These are phyloP conservation scores for Mythimna loreyi DNA, from an alignment of 2,888 invertebrate genomes.

Conservation along the genomic window DNA sequence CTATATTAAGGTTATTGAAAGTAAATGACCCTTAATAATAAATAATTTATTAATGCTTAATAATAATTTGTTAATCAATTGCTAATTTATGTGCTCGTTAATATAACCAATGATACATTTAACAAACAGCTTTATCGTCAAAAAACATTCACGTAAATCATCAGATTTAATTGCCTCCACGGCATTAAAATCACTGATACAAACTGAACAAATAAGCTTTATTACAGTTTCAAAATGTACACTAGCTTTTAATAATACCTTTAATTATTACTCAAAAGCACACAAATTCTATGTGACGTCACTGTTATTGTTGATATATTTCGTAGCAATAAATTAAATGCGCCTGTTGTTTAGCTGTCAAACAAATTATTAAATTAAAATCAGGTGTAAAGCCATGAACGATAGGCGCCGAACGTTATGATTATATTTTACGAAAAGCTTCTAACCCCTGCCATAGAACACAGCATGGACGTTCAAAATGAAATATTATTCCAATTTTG, in stretches of 20 bases:
- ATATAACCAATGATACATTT: slow-evolving; percentile 13
- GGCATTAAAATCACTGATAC: slow-evolving; percentile 38
- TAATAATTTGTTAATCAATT: slow-evolving; percentile 18
- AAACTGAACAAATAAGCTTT: slow-evolving; percentile 45
- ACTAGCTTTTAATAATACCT: slow-evolving; percentile 40
- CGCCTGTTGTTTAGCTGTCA: slow-evolving; percentile 56
- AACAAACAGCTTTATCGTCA: slow-evolving; percentile 39
- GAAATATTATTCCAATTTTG: slow-evolving; percentile 53
- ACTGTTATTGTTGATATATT: slow-evolving; percentile 63
- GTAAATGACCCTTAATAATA: not conserved
- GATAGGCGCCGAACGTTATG: slow-evolving; percentile 48
- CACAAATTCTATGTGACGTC: slow-evolving; percentile 39
- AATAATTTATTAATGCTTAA: too few species aligned
- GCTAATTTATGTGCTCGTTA: slow-evolving; percentile 13
- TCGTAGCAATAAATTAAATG: slow-evolving; percentile 66
- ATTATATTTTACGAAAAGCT: slow-evolving; percentile 42
- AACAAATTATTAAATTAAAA: slow-evolving; percentile 70
- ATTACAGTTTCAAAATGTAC: slow-evolving; percentile 34
- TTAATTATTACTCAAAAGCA: slow-evolving; percentile 42
- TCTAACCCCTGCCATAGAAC: slow-evolving; percentile 34
- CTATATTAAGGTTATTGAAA: not conserved
- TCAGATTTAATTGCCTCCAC: slow-evolving; percentile 26
- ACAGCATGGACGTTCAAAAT: slow-evolving; percentile 45
- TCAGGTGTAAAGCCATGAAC: slow-evolving; percentile 53
- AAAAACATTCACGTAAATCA: slow-evolving; percentile 48